phyloP scores from a whole-genome alignment of 2,113 vertebrate species.

The Nothobranchius furzeri region DNA sequence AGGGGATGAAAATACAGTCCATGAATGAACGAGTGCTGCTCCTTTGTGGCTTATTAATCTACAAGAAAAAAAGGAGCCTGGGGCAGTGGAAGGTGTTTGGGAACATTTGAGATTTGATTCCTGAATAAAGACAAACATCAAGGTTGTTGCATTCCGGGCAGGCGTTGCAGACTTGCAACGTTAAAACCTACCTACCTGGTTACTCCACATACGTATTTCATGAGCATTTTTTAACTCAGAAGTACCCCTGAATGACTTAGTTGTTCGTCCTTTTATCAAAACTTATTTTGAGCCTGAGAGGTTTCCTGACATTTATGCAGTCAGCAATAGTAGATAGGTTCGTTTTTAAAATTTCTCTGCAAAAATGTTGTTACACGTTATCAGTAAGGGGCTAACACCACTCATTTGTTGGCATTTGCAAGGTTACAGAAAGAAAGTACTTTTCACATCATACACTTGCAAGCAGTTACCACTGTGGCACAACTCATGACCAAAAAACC shows the following conservation, averaged over 20 bases:
- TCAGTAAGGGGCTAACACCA: background rate
- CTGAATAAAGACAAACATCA: conserved; percentile 34
- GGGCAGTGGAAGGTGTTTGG: conserved; percentile 33
- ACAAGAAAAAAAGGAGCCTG: conserved; percentile 13
- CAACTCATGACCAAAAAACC: no score
- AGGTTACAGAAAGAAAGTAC: background rate
- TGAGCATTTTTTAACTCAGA: no score
- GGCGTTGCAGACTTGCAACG: no score
- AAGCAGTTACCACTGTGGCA: no score
- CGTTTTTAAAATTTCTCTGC: background rate
- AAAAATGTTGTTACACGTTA: background rate
- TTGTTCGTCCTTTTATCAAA: no score
- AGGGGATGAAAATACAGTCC: conserved; percentile 52
- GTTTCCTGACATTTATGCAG: conserved; percentile 15
- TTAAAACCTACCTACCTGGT: background rate
- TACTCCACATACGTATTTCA: no score
- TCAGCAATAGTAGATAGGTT: background rate
- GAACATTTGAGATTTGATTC: conserved; percentile 45
- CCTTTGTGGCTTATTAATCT: conserved; percentile 33
- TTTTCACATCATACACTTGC: no score
- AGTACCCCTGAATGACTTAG: no score
- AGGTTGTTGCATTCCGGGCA: conserved; percentile 15
- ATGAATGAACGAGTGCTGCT: conserved; percentile 52
- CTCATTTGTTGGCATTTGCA: background rate
- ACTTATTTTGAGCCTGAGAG: no score